Conservation (phyloP, 2,113 vertebrate genomes). For the Bufo gargarizans region DNA sequence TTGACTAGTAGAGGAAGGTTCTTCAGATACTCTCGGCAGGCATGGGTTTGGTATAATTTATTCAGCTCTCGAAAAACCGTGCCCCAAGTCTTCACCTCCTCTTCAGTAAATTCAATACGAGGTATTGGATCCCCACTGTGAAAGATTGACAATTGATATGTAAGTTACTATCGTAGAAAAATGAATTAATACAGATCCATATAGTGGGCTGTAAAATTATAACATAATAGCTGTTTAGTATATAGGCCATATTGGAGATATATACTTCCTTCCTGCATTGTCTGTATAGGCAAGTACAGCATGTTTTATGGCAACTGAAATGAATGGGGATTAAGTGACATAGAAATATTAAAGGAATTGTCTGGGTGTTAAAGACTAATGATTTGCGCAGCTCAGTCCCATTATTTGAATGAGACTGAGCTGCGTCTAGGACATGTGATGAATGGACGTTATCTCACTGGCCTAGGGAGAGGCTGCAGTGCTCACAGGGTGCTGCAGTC, state of each 20-base stretch:
- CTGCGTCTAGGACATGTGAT: too few species aligned
- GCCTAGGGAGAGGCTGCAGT: too few species aligned
- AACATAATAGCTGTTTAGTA: too few species aligned
- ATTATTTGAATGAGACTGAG: too few species aligned
- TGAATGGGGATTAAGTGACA: too few species aligned
- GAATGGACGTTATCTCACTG: too few species aligned
- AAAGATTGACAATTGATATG: background rate
- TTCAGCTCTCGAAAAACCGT: conserved; percentile 93
- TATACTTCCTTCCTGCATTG: background rate
- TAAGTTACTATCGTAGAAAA: background rate
- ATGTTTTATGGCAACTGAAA: background rate
- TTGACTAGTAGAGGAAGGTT: conserved; percentile 92
- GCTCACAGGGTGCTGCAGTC: too few species aligned
- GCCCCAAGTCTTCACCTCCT: conserved; percentile 96
- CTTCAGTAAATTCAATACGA: conserved; percentile 90
- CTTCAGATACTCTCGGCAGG: conserved; percentile 94
- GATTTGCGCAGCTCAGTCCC: too few species aligned
- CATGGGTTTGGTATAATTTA: conserved; percentile 91
- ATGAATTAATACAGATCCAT: background rate
- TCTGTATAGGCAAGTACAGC: background rate
- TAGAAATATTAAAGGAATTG: too few species aligned
- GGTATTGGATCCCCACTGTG: conserved; percentile 89
- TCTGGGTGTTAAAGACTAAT: too few species aligned
- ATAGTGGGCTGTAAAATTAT: background rate
- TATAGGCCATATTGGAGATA: background rate